These are phyloP conservation scores for Drosophila peninsularis DNA, from an alignment of 2,888 invertebrate species.

Conservation along the genomic window DNA sequence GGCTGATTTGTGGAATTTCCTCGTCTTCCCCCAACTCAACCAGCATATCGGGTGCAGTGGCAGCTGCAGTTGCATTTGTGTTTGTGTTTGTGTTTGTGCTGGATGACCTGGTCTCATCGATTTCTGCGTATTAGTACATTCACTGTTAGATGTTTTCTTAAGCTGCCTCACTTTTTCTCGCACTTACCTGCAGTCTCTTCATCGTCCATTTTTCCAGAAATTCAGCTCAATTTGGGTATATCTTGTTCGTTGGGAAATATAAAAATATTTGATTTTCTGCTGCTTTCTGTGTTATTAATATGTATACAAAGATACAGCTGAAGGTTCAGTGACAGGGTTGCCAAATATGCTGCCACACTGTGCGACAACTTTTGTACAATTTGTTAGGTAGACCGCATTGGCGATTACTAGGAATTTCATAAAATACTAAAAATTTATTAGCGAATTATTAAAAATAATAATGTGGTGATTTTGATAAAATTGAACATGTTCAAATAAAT, in stretches of 20 bases:
- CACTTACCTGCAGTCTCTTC: constrained; percentile 62
- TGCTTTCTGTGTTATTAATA: constrained; percentile 40
- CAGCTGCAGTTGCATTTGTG: not conserved
- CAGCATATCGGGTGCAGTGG: constrained; percentile 23
- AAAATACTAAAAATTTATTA: not conserved
- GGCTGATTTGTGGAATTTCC: not conserved
- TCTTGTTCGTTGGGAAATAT: not conserved
- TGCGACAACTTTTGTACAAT: not conserved
- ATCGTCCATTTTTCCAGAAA: constrained; percentile 55
- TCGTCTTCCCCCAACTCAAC: constrained; percentile 1
- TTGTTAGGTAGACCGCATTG: not conserved
- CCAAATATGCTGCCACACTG: constrained; percentile 4
- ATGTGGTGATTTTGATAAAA: not conserved
- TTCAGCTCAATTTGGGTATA: constrained; percentile 9
- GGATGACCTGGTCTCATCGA: constrained; percentile 38
- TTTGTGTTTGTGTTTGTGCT: constrained; percentile 6
- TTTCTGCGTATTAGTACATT: constrained; percentile 47
- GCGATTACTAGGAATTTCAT: not conserved
- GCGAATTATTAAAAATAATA: not conserved
- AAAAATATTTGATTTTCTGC: constrained; percentile 6
- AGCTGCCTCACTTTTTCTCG: too few relatives aligned
- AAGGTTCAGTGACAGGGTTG: constrained; percentile 39
- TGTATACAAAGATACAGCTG: constrained; percentile 57
- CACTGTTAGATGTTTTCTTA: not conserved
- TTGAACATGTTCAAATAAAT: not conserved